phyloP scores from a whole-genome alignment of 2,888 invertebrate genomes.

The Lycia hirtaria region DNA sequence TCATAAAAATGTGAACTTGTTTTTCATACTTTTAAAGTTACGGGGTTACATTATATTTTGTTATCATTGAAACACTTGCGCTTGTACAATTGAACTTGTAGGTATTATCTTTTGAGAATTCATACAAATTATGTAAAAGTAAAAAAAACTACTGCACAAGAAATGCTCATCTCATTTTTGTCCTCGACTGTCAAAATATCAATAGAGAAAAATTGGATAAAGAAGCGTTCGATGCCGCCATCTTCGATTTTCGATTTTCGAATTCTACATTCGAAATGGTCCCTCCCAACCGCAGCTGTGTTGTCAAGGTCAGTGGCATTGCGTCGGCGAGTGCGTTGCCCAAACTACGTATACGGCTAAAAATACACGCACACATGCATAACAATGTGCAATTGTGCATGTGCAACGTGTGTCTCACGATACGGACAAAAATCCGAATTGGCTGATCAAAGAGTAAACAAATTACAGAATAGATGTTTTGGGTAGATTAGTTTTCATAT shows the following conservation, averaged over 20 bases:
- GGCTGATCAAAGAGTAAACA: slow-evolving; percentile 56
- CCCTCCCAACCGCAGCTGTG: slow-evolving; percentile 72
- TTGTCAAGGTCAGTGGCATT: slow-evolving; percentile 80
- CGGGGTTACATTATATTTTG: no score
- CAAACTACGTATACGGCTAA: slow-evolving; percentile 72
- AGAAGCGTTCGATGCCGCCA: slow-evolving; percentile 10
- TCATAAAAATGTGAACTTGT: no score
- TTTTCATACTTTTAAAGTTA: no score
- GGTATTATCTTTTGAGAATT: no score
- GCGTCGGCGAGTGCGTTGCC: slow-evolving; percentile 78
- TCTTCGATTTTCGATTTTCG: slow-evolving; percentile 32
- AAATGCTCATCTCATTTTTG: not conserved
- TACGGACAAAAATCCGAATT: slow-evolving; percentile 76
- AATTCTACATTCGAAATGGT: slow-evolving; percentile 34
- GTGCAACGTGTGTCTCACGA: slow-evolving; percentile 40
- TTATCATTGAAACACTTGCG: no score
- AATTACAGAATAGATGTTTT: slow-evolving; percentile 16
- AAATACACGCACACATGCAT: slow-evolving; percentile 60
- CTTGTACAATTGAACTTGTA: no score
- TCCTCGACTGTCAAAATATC: slow-evolving; percentile 8
- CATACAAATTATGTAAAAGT: no score
- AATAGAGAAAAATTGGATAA: not conserved
- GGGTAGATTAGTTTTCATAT: no score
- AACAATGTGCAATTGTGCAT: slow-evolving; percentile 33
- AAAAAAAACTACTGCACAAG: not conserved